Conservation (phyloP, 2,888 invertebrate genomes). For the Agonopterix heracliana region DNA sequence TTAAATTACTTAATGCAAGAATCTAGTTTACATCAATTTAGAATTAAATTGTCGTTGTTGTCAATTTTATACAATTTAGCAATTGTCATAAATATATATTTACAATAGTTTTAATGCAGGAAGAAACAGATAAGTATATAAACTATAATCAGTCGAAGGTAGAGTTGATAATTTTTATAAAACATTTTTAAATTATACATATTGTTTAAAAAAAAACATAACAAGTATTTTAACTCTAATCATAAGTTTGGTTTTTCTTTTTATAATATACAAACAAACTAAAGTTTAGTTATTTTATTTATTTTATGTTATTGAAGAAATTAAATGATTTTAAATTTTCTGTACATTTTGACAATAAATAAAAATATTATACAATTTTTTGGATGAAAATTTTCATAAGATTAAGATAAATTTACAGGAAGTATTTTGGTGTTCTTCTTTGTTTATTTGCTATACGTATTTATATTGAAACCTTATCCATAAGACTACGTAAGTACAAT, state of each 20-base stretch:
- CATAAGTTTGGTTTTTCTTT: slow-evolving; percentile 21
- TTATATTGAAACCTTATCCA: slow-evolving; percentile 25
- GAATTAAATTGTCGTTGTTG: slow-evolving; percentile 74
- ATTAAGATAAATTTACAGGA: slow-evolving; percentile 59
- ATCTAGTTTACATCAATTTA: slow-evolving; percentile 65
- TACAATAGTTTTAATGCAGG: slow-evolving; percentile 34
- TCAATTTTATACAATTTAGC: slow-evolving; percentile 24
- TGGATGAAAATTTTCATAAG: slow-evolving; percentile 50
- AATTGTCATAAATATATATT: slow-evolving; percentile 24
- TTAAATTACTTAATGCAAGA: slow-evolving; percentile 18
- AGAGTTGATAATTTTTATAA: slow-evolving; percentile 28
- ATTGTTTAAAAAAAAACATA: slow-evolving; percentile 18
- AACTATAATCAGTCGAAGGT: slow-evolving; percentile 67
- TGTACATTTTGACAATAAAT: neutral
- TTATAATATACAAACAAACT: slow-evolving; percentile 11
- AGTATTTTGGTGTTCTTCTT: slow-evolving; percentile 61
- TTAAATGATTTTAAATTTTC: neutral
- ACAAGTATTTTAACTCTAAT: slow-evolving; percentile 18
- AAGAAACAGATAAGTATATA: slow-evolving; percentile 39
- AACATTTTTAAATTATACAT: slow-evolving; percentile 1
- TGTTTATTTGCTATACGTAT: slow-evolving; percentile 32
- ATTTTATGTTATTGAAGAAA: neutral
- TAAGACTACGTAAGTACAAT: slow-evolving; percentile 11
- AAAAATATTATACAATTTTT: slow-evolving; percentile 4
- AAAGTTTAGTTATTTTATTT: neutral